Evolutionary conservation across 2,113 vertebrate genomes (phyloP).

Genomic region (Cynocephalus volans): DNA sequence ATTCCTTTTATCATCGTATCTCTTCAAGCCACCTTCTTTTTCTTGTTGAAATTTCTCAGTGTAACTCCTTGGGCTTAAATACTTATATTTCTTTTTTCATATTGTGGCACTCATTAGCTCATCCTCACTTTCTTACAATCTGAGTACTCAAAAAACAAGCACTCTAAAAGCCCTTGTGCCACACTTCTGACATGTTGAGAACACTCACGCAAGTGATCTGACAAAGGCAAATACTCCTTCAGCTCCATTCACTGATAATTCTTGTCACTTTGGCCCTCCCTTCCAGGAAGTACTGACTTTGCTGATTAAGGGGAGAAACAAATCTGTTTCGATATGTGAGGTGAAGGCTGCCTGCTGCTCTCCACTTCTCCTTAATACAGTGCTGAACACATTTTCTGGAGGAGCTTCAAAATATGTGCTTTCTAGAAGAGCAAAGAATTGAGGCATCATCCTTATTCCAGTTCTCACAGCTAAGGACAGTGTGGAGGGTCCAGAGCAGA

Average conservation of each 20-base stretch:
- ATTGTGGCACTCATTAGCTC: background rate
- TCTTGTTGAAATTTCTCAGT: slow-evolving; percentile 11
- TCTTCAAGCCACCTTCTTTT: background rate
- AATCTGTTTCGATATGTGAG: background rate
- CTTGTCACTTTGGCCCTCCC: slow-evolving; percentile 36
- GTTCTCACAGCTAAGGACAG: background rate
- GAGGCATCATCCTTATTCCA: background rate
- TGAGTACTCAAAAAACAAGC: slow-evolving; percentile 33
- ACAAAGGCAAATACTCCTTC: slow-evolving; percentile 21
- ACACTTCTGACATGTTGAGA: background rate
- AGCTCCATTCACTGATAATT: background rate
- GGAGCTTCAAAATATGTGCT: background rate
- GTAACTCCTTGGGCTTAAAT: background rate
- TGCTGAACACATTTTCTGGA: background rate
- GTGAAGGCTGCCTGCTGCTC: background rate
- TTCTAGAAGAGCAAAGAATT: background rate
- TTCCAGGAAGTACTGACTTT: slow-evolving; percentile 50
- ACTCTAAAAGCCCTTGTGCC: background rate
- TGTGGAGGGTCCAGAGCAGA: background rate
- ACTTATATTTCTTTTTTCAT: background rate
- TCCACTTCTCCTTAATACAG: background rate
- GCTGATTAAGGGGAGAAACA: slow-evolving; percentile 32
- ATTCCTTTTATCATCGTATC: background rate
- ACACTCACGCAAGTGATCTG: background rate
- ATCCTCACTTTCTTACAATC: background rate